Conservation (phyloP, 2,113 vertebrate genomes). For the Alouatta palliata region DNA sequence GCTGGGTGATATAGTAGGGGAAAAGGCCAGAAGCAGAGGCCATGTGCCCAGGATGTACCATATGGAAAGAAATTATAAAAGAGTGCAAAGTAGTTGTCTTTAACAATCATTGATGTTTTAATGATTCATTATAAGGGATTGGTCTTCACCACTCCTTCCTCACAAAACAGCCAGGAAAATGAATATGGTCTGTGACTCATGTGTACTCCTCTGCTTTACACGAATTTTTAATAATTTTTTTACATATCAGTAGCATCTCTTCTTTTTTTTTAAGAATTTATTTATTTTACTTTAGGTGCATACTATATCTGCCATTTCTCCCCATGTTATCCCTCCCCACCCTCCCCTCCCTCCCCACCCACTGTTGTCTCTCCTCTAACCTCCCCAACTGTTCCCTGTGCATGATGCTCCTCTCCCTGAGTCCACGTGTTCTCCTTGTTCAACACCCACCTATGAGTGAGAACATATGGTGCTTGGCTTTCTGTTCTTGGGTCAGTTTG, state of each 20-base stretch:
- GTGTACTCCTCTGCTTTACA: neutral
- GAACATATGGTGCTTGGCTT: too few relatives aligned
- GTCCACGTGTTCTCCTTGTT: too few relatives aligned
- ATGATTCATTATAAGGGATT: neutral
- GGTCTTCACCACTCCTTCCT: neutral
- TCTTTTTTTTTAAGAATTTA: neutral
- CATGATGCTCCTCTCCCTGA: too few relatives aligned
- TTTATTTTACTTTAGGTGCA: too few relatives aligned
- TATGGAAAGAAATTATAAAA: neutral
- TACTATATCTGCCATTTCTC: too few relatives aligned
- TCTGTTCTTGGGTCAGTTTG: too few relatives aligned
- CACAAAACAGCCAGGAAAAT: neutral
- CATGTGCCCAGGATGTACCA: neutral
- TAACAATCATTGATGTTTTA: neutral
- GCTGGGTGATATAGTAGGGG: neutral
- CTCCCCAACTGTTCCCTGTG: too few relatives aligned
- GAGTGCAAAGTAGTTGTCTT: neutral
- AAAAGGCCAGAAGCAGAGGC: neutral
- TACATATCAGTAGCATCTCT: neutral
- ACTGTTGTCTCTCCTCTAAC: too few relatives aligned
- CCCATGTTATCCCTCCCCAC: too few relatives aligned
- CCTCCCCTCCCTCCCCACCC: too few relatives aligned
- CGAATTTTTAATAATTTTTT: neutral
- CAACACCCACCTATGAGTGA: too few relatives aligned
- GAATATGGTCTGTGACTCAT: neutral